Conservation (phyloP, 2,113 vertebrate species). For the Oncorhynchus kisutch region DNA sequence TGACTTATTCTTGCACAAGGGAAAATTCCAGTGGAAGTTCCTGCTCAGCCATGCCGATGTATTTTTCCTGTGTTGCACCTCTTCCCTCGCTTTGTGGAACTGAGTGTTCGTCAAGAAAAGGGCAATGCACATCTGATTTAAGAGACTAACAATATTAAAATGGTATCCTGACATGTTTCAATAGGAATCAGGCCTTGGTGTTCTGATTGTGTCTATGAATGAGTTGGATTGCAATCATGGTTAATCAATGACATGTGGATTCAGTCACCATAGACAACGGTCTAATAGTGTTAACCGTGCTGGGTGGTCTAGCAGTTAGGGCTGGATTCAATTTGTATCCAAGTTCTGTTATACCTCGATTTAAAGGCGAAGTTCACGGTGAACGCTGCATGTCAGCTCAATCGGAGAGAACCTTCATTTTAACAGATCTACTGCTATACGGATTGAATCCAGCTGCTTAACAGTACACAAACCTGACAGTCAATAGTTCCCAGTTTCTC, state of each 20-base stretch:
- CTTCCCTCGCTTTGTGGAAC: slow-evolving; percentile 82
- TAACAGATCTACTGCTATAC: too few species aligned
- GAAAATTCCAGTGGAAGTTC: slow-evolving; percentile 83
- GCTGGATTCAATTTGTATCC: too few species aligned
- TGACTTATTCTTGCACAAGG: slow-evolving; percentile 86
- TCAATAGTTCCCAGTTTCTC: too few species aligned
- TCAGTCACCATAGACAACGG: too few species aligned
- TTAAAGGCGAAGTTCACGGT: too few species aligned
- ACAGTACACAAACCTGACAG: too few species aligned
- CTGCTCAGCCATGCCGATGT: slow-evolving; percentile 67
- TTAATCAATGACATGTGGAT: neutral
- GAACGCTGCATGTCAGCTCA: too few species aligned
- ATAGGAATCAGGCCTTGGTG: slow-evolving; percentile 74
- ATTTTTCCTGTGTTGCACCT: slow-evolving; percentile 72
- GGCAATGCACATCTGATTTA: slow-evolving; percentile 75
- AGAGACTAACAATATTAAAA: slow-evolving; percentile 77
- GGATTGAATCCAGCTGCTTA: too few species aligned
- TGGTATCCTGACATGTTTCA: slow-evolving; percentile 79
- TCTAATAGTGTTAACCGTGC: too few species aligned
- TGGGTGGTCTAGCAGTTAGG: too few species aligned
- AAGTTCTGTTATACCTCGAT: too few species aligned
- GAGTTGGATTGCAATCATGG: neutral
- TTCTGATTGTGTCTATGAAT: neutral
- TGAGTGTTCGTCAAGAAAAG: slow-evolving; percentile 75
- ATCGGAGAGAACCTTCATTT: too few species aligned